Percentiles rank a stretch among this genome's conserved stretches.
Evolutionary conservation across 2,888 invertebrate genomes (phyloP).

Genomic region (Autographa pulchrina): DNA sequence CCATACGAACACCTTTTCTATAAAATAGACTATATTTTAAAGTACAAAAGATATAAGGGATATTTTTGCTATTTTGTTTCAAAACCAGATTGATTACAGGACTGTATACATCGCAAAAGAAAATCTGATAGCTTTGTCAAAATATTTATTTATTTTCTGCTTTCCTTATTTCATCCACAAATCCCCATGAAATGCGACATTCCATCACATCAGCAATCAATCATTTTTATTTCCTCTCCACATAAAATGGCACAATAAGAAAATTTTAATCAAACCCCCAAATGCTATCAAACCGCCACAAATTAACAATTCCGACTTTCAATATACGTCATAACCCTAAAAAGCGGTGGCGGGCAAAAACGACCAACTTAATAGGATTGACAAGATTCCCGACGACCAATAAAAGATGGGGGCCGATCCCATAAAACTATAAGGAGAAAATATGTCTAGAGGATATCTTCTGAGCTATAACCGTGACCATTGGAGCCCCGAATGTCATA

Average conservation of each 20-base stretch:
- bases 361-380: constrained; percentile 83
- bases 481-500: constrained; percentile 86
- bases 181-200: neutral
- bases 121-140: too few relatives aligned
- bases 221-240: constrained; percentile 15
- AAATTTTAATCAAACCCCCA: constrained; percentile 54
- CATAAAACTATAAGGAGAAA: constrained; percentile 88
- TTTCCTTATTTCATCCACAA: neutral
- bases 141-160: too few relatives aligned
- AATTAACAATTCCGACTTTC: constrained; percentile 77
- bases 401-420: constrained; percentile 85
- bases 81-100: too few relatives aligned
- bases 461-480: constrained; percentile 82
- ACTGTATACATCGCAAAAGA: too few relatives aligned
- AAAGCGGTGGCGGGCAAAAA: constrained; percentile 69
- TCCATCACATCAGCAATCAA: constrained; percentile 18
- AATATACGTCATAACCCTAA: constrained; percentile 73
- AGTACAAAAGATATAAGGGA: too few relatives aligned
- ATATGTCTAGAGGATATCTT: constrained; percentile 78
- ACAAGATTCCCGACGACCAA: constrained; percentile 85
- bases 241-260: constrained; percentile 48
- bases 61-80: too few relatives aligned
- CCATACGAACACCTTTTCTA: too few relatives aligned
- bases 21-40: too few relatives aligned
- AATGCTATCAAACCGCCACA: constrained; percentile 66